Evolutionary conservation across 2,797 vertebrate genomes (phyloP), one percentile per base, ranked within the genome.

Genomic region (Nothura maculosa): DNA sequence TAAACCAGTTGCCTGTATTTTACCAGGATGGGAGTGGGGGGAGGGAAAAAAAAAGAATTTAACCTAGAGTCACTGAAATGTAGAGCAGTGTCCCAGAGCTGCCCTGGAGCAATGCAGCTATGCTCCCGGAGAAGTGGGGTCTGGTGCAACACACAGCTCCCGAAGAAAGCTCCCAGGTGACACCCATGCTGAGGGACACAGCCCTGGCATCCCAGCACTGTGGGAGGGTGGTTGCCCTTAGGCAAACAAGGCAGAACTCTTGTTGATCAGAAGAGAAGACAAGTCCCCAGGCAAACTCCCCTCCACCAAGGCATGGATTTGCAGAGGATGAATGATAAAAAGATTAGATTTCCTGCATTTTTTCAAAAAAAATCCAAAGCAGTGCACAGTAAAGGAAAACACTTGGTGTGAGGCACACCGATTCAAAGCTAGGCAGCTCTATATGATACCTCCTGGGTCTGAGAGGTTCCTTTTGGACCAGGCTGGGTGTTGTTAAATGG

Each of bases 1-100:
- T 94, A 95, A 94, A 95, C 80, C 89, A 94, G 92, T 94, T 95
- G 93, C 75, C 85, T 86, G 87, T 88, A 85, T 96, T 96, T 94
- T 89, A 85, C 42, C 74, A 96, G 95, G 85, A 94, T 30, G 1
- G 66, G 55, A 91, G 34, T 34, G 66, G 30, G 43, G 61, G 63
- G n/a, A 61, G 82, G 82, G 73, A 92, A 94, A 87, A 4, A 2
- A 89, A 77, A 73, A 68, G 28, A 91, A 43, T 93, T 94, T 94
- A 93, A 92, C 87, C 64, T 86, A 54, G 67, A 86, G 80, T 92
- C 89, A 70, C 40, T 81, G 19, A 89, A 95, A 95, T 92, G 63
- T 94, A 89, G 95, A 94, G 89, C 89, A 87, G 58, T 89, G 67
- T 86, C 80, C 63, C 74, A 25, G 36, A 54, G 92, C 40, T 89